A percentile compares a stretch with the other conserved stretches of the same genome.
Conservation (phyloP, 2,888 invertebrate species). For the Tanypteryx hageni region DNA sequence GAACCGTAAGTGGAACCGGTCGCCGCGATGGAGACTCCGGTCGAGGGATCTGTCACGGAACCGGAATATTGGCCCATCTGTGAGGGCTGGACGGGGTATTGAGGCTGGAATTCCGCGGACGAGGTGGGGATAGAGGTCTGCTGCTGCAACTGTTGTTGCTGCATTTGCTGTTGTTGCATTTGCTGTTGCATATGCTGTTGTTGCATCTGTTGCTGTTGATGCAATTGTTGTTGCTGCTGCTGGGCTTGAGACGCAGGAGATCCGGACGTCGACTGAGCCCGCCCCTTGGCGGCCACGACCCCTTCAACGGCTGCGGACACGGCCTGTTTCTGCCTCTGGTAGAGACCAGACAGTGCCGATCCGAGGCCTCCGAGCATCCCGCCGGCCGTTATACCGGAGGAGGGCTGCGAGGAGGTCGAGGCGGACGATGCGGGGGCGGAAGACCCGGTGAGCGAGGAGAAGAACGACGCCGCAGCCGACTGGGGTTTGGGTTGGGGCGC, state of each 20-base stretch:
- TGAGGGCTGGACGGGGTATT: constrained; percentile 54
- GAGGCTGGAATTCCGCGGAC: constrained; percentile 23
- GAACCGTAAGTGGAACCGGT: constrained; percentile 49
- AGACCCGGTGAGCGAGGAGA: constrained; percentile 69
- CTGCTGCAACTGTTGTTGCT: constrained; percentile 64
- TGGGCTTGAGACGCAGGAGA: constrained; percentile 24
- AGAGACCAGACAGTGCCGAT: constrained; percentile 33
- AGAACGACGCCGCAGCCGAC: constrained; percentile 66
- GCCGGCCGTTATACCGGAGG: constrained; percentile 73
- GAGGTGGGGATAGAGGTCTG: constrained; percentile 42
- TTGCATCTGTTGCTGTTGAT: constrained; percentile 69
- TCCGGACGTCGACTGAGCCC: neutral
- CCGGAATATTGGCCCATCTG: constrained; percentile 52
- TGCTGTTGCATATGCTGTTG: constrained; percentile 66
- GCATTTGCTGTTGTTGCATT: constrained; percentile 65
- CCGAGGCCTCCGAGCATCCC: constrained; percentile 44
- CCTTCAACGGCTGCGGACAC: constrained; percentile 54
- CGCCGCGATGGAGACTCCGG: constrained; percentile 29
- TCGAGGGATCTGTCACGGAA: constrained; percentile 8
- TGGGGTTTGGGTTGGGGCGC: constrained; percentile 71
- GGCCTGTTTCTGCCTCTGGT: constrained; percentile 56
- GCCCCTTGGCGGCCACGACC: constrained; percentile 38
- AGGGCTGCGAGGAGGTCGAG: constrained; percentile 73
- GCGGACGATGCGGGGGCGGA: constrained; percentile 72
- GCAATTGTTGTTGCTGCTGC: constrained; percentile 67